These are phyloP conservation scores for Rhinopomastus cyanomelas DNA, from an alignment of 2,113 vertebrate genomes.

Conservation along the genomic window DNA sequence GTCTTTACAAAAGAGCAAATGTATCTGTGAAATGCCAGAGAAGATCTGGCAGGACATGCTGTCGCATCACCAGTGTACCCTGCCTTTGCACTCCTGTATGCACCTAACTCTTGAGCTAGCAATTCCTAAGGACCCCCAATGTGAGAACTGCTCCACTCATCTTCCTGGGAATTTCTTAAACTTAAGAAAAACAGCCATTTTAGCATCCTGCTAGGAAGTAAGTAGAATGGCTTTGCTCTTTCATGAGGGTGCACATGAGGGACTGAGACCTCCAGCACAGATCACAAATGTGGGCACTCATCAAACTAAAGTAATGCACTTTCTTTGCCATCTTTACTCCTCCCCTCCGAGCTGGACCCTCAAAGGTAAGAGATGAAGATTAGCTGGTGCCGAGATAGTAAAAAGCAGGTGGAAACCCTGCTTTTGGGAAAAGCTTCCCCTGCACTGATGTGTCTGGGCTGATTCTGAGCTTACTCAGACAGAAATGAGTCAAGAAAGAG, in stretches of 20 bases:
- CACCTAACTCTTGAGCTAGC: neutral
- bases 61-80: neutral
- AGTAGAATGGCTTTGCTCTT: neutral
- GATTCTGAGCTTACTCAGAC: neutral
- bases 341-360: neutral
- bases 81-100: accelerated
- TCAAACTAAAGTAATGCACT: neutral
- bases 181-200: neutral
- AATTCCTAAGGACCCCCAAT: neutral
- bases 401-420: neutral
- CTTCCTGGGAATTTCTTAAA: neutral
- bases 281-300: neutral
- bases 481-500: neutral
- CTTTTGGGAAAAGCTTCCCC: neutral
- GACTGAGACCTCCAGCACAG: neutral
- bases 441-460: neutral
- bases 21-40: neutral
- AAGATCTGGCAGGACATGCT: neutral
- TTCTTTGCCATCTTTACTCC: neutral
- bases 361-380: neutral
- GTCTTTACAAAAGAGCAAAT: neutral
- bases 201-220: neutral
- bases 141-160: neutral
- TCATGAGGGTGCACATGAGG: neutral
- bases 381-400: neutral